These are phyloP conservation scores for Adelphocoris suturalis DNA, from an alignment of 2,888 invertebrate genomes.

Conservation along the genomic window DNA sequence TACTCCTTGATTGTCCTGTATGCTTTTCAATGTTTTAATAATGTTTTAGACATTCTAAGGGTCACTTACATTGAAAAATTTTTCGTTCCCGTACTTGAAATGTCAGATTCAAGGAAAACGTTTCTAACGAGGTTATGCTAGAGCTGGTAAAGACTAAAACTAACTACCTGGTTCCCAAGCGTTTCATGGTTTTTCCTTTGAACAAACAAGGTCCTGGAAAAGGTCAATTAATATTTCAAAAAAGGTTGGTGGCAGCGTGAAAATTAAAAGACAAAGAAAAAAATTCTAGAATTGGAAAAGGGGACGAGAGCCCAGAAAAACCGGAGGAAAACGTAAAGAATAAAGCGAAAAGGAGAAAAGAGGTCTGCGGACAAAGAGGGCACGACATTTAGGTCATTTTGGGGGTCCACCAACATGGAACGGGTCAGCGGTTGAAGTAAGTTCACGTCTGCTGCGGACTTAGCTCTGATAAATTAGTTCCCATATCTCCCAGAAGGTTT, in stretches of 20 bases:
- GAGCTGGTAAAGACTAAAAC: too few species aligned
- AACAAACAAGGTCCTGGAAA: not conserved
- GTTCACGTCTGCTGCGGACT: constrained; percentile 65
- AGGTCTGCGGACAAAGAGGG: constrained; percentile 21
- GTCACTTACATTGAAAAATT: too few species aligned
- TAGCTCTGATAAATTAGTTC: constrained; percentile 68
- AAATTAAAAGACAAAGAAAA: not conserved
- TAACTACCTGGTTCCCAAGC: too few species aligned
- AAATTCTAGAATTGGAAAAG: not conserved
- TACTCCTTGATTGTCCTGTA: too few species aligned
- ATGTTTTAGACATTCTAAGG: too few species aligned
- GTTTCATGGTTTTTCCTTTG: too few species aligned
- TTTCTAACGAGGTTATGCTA: too few species aligned
- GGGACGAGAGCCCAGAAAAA: not conserved
- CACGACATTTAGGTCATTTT: constrained; percentile 28
- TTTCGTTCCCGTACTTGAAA: too few species aligned
- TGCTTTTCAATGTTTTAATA: too few species aligned
- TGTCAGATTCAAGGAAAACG: too few species aligned
- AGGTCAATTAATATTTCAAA: constrained; percentile 28
- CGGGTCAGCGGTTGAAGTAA: constrained; percentile 61
- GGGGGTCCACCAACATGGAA: not conserved
- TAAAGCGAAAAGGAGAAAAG: constrained; percentile 29
- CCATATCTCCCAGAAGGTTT: constrained; percentile 61
- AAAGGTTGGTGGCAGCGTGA: not conserved
- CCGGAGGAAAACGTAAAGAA: constrained; percentile 12